These are phyloP conservation scores for Enteromius afrohamiltoni DNA, from an alignment of 2,797 vertebrate genomes.

Conservation along the genomic window DNA sequence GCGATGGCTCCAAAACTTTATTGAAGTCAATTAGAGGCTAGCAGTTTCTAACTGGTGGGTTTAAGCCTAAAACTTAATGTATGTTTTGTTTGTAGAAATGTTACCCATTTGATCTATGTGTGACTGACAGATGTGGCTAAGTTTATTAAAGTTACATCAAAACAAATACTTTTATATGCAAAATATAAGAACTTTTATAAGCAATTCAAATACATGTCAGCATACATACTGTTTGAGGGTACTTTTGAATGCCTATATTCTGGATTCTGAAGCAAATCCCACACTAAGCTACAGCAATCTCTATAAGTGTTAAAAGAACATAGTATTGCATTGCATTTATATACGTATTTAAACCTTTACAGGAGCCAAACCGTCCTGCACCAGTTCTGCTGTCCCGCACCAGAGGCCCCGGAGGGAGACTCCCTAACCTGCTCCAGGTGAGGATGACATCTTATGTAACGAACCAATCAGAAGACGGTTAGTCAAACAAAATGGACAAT, in stretches of 20 bases:
- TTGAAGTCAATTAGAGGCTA: neutral
- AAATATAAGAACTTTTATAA: neutral
- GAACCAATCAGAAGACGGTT: constrained; percentile 27
- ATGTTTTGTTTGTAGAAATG: neutral
- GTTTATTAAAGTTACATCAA: neutral
- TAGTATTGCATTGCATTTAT: neutral
- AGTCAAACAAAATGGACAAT: neutral
- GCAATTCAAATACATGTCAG: neutral
- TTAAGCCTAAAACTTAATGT: neutral
- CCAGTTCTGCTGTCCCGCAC: constrained; percentile 97
- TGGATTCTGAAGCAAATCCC: neutral
- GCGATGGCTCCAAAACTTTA: neutral
- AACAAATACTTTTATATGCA: neutral
- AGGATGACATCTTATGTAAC: constrained; percentile 50
- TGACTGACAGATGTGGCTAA: neutral
- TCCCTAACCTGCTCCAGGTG: constrained; percentile 77
- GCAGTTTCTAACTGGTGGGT: neutral
- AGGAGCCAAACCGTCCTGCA: constrained; percentile 98
- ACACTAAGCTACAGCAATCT: neutral
- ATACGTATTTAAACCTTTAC: constrained; percentile 49
- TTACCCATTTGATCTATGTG: neutral
- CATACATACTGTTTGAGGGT: neutral
- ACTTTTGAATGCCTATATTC: neutral
- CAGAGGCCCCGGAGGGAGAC: constrained; percentile 89
- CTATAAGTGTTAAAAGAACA: neutral